Conservation (phyloP, 2,888 invertebrate genomes). For the Cylloceria caligata region DNA sequence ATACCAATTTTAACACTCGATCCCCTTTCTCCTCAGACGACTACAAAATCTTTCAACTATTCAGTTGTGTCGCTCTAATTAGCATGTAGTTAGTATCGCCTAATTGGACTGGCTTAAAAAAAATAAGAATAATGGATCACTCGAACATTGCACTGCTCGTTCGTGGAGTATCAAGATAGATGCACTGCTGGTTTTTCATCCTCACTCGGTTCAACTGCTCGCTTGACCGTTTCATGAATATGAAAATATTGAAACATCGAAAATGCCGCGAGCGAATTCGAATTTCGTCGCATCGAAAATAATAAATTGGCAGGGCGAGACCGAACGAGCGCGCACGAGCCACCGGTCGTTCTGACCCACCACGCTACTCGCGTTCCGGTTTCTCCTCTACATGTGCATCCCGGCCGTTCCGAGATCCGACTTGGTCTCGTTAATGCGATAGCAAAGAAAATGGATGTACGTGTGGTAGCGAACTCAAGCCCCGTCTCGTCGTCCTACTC, state of each 20-base stretch:
- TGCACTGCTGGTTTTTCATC: conserved; percentile 49
- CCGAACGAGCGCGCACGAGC: conserved; percentile 31
- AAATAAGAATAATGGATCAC: background rate
- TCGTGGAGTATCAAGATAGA: conserved; percentile 39
- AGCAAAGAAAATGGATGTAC: conserved; percentile 40
- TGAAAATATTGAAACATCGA: conserved; percentile 70
- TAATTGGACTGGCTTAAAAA: conserved; percentile 14
- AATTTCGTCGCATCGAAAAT: conserved; percentile 64
- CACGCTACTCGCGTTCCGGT: conserved; percentile 18
- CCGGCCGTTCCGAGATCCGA: conserved; percentile 36
- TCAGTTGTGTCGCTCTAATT: background rate
- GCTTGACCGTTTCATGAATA: conserved; percentile 67
- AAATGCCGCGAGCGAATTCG: conserved; percentile 65
- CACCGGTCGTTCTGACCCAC: background rate
- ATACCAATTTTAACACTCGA: too few species aligned
- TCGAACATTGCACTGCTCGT: background rate
- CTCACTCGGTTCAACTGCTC: conserved; percentile 14
- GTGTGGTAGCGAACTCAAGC: conserved; percentile 23
- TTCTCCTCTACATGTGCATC: conserved; percentile 34
- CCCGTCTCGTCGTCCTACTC: background rate
- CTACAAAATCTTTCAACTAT: background rate
- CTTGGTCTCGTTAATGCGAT: conserved; percentile 38
- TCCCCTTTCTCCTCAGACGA: too few species aligned
- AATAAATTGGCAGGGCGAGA: conserved; percentile 62
- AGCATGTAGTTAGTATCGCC: background rate